Evolutionary conservation across 2,113 vertebrate species (phyloP).

Genomic region (Bubo blakistoni): DNA sequence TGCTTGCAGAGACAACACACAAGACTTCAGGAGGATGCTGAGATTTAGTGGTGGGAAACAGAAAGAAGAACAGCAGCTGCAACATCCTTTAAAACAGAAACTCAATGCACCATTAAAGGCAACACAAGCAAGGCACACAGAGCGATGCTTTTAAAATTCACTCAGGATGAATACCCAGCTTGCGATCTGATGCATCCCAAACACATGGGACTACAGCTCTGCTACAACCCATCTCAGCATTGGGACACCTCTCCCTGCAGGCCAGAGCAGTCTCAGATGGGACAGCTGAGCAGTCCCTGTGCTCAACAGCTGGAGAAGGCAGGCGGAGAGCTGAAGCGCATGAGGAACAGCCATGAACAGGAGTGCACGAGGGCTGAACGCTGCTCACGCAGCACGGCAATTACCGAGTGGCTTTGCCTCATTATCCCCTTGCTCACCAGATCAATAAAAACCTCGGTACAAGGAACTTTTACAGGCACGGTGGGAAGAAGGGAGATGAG

Average conservation of each 20-base stretch:
- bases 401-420: background rate
- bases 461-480: background rate
- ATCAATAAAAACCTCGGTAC: background rate
- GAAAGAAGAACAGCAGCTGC: background rate
- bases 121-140: accelerated
- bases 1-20: background rate
- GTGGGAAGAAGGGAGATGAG: background rate
- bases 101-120: background rate
- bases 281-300: background rate
- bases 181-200: too few relatives aligned
- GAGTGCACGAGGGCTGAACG: accelerated
- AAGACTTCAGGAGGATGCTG: background rate
- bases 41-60: background rate
- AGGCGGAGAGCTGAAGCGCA: accelerated
- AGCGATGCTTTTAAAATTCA: background rate
- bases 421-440: background rate
- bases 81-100: background rate
- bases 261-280: background rate
- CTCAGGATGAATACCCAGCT: background rate
- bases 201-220: background rate
- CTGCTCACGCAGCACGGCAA: background rate
- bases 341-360: background rate
- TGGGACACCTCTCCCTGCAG: background rate
- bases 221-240: background rate
- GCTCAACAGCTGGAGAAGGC: background rate